Conservation (phyloP, 2,797 vertebrate species). For the Cuculus canorus region DNA sequence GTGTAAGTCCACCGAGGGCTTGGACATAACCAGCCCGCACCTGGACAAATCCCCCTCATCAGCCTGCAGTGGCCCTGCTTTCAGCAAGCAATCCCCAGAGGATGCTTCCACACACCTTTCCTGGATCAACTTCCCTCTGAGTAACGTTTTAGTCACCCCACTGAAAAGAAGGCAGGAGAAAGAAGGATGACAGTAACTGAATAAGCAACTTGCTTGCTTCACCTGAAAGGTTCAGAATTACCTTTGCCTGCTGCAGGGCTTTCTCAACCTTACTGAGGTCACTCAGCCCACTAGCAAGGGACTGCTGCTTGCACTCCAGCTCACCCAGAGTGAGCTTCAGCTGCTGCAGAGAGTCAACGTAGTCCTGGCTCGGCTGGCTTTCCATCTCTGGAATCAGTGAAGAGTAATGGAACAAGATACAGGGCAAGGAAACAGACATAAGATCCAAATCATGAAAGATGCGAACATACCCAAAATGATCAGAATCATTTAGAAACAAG, state of each 20-base stretch:
- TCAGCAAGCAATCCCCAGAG: not conserved
- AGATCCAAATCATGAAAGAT: not conserved
- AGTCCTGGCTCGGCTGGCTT: conserved; percentile 68
- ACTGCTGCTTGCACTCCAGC: conserved; percentile 76
- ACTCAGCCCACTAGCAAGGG: conserved; percentile 34
- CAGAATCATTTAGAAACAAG: not conserved
- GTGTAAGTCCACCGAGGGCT: not conserved
- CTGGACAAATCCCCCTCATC: fast-evolving
- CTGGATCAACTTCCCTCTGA: fast-evolving
- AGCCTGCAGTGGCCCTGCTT: not conserved
- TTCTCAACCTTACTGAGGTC: conserved; percentile 77
- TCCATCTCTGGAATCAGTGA: conserved; percentile 73
- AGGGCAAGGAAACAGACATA: not conserved
- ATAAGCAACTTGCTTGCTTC: not conserved
- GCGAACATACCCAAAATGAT: not conserved
- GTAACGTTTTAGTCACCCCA: not conserved
- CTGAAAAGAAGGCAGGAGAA: not conserved
- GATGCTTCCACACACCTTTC: fast-evolving
- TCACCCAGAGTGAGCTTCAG: conserved; percentile 63
- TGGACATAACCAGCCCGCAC: fast-evolving
- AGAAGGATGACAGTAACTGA: not conserved
- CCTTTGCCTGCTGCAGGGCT: conserved; percentile 85
- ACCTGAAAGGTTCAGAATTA: conserved; percentile 21
- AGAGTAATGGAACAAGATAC: not conserved
- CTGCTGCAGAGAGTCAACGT: conserved; percentile 73